A percentile compares a stretch with the other conserved stretches of the same genome.
These are phyloP conservation scores for Hemitrygon akajei DNA, from an alignment of 2,797 vertebrate species.

Conservation along the genomic window DNA sequence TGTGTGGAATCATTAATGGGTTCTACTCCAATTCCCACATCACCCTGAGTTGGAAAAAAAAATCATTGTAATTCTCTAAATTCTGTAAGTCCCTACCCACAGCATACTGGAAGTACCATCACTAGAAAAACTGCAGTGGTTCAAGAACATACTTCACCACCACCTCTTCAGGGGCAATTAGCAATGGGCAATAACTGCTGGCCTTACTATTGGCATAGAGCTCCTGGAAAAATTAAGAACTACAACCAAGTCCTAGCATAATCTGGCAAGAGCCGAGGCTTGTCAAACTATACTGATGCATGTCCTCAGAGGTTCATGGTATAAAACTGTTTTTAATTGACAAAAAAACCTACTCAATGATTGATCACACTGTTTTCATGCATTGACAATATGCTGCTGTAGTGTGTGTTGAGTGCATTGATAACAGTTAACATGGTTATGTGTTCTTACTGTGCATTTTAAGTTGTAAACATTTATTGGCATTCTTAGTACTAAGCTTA, in stretches of 20 bases:
- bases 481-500: slow-evolving; percentile 1
- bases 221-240: too few species aligned
- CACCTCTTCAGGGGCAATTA: too few species aligned
- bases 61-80: too few species aligned
- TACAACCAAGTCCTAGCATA: background rate
- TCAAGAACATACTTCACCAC: too few species aligned
- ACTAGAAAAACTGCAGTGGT: too few species aligned
- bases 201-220: too few species aligned
- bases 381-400: background rate
- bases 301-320: background rate
- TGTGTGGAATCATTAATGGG: too few species aligned
- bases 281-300: background rate
- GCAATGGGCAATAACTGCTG: too few species aligned
- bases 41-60: too few species aligned
- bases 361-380: background rate
- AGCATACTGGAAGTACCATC: too few species aligned
- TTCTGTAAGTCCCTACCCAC: too few species aligned
- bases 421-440: background rate
- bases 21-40: too few species aligned
- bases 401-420: background rate
- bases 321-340: background rate
- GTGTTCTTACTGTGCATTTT: background rate
- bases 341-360: background rate
- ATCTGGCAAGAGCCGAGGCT: background rate
- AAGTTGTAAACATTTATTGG: background rate